These are phyloP conservation scores for Zele albiditarsus DNA, from an alignment of 2,888 invertebrate genomes.

Conservation along the genomic window DNA sequence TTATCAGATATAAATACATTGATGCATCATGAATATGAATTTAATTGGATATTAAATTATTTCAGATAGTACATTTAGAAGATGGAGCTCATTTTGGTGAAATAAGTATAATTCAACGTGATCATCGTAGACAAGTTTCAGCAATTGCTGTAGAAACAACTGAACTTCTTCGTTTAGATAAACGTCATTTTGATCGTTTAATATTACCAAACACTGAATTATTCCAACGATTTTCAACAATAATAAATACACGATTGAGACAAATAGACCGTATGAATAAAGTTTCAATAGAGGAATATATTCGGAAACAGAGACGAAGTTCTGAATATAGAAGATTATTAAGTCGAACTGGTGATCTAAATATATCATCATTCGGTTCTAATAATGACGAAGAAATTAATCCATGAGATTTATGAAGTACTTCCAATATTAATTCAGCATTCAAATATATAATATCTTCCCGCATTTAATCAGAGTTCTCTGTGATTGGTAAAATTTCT, in stretches of 20 bases:
- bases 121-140: constrained; percentile 74
- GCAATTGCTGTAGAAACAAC: constrained; percentile 78
- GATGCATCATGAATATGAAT: neutral
- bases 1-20: neutral
- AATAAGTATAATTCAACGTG: constrained; percentile 73
- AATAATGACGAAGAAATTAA: neutral
- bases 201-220: constrained; percentile 57
- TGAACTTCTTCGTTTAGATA: constrained; percentile 75
- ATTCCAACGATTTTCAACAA: constrained; percentile 57
- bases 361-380: neutral
- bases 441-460: neutral
- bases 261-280: constrained; percentile 44
- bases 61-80: constrained; percentile 70
- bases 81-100: constrained; percentile 77
- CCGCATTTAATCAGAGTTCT: neutral
- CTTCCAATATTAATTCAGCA: neutral
- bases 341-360: constrained; percentile 27
- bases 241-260: constrained; percentile 56
- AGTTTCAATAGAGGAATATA: constrained; percentile 40
- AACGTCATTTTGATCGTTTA: constrained; percentile 72
- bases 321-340: constrained; percentile 25
- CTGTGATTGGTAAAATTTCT: neutral
- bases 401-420: neutral
- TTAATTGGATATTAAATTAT: neutral
- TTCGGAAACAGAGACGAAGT: constrained; percentile 17